A percentile compares a stretch with the other conserved stretches of the same genome.
These are phyloP conservation scores for Listrodromus nycthemerus DNA, from an alignment of 2,888 invertebrate genomes.

Conservation along the genomic window DNA sequence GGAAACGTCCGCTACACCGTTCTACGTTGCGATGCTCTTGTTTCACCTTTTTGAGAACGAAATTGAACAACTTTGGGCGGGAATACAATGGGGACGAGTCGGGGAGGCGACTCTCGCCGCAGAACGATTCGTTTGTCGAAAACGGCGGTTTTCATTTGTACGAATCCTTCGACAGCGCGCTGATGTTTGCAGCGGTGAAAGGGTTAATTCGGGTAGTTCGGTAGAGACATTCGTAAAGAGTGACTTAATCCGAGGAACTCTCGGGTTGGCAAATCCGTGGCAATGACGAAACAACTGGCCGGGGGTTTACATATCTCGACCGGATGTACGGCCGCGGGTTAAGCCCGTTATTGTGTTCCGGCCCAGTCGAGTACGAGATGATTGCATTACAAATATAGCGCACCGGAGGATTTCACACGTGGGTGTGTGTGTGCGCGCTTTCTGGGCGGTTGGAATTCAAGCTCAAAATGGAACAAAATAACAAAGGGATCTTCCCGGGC, in stretches of 20 bases:
- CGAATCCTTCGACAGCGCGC: background rate
- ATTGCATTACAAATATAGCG: background rate
- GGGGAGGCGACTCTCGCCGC: slow-evolving; percentile 17
- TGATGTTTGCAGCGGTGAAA: too few relatives aligned
- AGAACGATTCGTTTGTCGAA: slow-evolving; percentile 36
- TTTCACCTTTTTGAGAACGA: slow-evolving; percentile 64
- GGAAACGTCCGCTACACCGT: slow-evolving; percentile 9
- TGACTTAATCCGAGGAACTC: background rate
- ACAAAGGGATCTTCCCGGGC: slow-evolving; percentile 72
- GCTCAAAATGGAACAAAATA: slow-evolving; percentile 73
- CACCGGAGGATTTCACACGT: background rate
- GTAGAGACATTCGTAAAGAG: slow-evolving; percentile 1
- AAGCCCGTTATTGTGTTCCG: background rate
- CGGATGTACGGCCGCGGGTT: background rate
- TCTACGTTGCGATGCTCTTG: slow-evolving; percentile 24
- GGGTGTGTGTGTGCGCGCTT: background rate
- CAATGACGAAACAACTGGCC: background rate
- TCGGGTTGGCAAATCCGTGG: background rate
- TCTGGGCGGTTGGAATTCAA: slow-evolving; percentile 68
- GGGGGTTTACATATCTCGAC: background rate
- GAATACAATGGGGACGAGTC: slow-evolving; percentile 64
- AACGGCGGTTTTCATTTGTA: slow-evolving; percentile 14
- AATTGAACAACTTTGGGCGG: slow-evolving; percentile 70
- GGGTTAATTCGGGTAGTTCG: background rate
- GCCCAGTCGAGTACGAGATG: background rate